These are phyloP conservation scores for Bellardia pandia DNA, from an alignment of 2,888 invertebrate genomes.

Conservation along the genomic window DNA sequence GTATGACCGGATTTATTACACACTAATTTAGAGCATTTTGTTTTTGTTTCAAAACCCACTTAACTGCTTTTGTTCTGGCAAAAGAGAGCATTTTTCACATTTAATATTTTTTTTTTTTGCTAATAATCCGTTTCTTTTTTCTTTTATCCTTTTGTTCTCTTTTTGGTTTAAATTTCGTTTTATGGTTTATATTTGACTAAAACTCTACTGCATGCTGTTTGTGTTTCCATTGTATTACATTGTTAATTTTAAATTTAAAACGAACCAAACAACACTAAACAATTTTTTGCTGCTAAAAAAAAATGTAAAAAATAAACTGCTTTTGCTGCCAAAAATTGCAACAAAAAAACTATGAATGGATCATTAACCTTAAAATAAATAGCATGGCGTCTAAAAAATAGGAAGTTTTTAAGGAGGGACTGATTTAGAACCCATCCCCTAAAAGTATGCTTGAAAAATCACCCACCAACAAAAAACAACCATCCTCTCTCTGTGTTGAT, in stretches of 20 bases:
- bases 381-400: conserved; percentile 52
- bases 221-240: neutral
- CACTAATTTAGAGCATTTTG: neutral
- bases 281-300: conserved; percentile 32
- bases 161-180: conserved; percentile 36
- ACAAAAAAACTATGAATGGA: conserved; percentile 34
- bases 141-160: conserved; percentile 35
- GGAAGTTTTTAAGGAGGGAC: neutral
- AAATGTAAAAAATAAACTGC: neutral
- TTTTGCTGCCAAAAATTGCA: conserved; percentile 34
- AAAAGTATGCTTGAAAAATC: conserved; percentile 35
- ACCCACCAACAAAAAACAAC: conserved; percentile 10
- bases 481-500: neutral
- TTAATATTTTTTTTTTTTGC: conserved; percentile 5
- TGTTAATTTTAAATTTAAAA: conserved; percentile 16
- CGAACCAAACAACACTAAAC: conserved; percentile 21
- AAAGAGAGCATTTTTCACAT: conserved; percentile 30
- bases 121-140: conserved; percentile 45
- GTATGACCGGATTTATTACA: neutral
- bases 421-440: neutral
- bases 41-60: neutral
- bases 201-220: conserved; percentile 46
- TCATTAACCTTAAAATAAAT: conserved; percentile 48
- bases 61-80: conserved; percentile 26
- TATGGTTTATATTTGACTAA: conserved; percentile 32